Percentiles rank a stretch among this genome's conserved stretches.
These are phyloP conservation scores for Periplaneta americana DNA, from an alignment of 1,140 invertebrate species.

Conservation along the genomic window DNA sequence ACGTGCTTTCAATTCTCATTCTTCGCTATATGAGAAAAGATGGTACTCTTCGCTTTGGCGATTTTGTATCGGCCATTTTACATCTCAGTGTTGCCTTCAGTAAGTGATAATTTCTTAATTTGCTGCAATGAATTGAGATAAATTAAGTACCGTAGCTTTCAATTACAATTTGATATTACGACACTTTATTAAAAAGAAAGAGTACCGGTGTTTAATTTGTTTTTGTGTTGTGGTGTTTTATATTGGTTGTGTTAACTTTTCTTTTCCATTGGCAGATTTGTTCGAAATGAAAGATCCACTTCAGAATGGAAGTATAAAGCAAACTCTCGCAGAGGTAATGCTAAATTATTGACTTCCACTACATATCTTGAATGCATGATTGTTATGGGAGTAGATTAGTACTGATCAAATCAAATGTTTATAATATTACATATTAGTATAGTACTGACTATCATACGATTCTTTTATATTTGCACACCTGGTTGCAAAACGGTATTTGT, in stretches of 20 bases:
- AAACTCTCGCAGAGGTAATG: conserved; percentile 70
- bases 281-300: conserved; percentile 78
- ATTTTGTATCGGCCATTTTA: conserved; percentile 86
- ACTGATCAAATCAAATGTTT: no score
- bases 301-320: conserved; percentile 75
- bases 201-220: no score
- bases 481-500: no score
- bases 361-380: no score
- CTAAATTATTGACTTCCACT: conserved; percentile 18
- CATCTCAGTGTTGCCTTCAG: conserved; percentile 84
- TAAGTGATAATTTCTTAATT: conserved; percentile 40
- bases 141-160: background rate
- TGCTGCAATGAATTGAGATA: background rate
- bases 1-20: conserved; percentile 74
- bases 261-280: conserved; percentile 51
- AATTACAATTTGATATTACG: background rate
- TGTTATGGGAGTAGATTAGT: no score
- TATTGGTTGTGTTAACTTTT: no score
- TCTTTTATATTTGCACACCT: no score
- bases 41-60: conserved; percentile 86
- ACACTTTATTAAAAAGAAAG: background rate
- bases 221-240: background rate
- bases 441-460: no score
- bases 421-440: no score
- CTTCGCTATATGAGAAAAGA: conserved; percentile 89